Evolutionary conservation across 2,888 invertebrate genomes (phyloP), one percentile per base, ranked within the genome.

Genomic region (Cerastis leucographa): DNA sequence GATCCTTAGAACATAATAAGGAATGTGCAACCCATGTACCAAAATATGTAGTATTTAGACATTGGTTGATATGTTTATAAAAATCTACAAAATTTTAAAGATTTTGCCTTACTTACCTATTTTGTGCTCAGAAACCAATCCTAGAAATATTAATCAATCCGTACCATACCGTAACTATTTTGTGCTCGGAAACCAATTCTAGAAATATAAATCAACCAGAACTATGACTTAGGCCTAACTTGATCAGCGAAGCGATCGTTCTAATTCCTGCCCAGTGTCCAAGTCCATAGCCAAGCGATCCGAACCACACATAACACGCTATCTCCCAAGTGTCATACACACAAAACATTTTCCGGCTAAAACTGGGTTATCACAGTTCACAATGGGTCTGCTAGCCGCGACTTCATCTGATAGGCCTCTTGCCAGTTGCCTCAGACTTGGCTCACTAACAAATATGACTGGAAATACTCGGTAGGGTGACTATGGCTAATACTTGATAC

Each of bases 361-460:
- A 95, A 93, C 89, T 94, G 91, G 94, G 95, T 93, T 95, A 95
- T 94, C 94, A 90, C 89, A 87, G 83, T 90, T 76, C 90, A 89
- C 93, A 92, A 91, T 90, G 87, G 89, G 86, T 65, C 79, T 72
- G 81, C 87, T 87, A 87, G 86, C 86, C 86, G 71, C 87, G 80
- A 82, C 85, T 84, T 78, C 90, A 95, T 95, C 95, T 90, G 96
- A 96, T 96, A 95, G 93, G 93, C 90, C 86, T 84, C 87, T 91
- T 94, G 95, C 95, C 95, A 95, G 94, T 88, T 89, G 90, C 90
- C 89, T 86, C 85, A 79, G 89, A 92, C 92, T 94, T 95, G 95
- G 86, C 95, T 89, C 89, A 84, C 87, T 87, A 86, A 86, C 89
- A 88, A 91, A 89, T 88, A 87, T 85, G 81, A 87, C 83, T 85